These are phyloP conservation scores for Aporrectodea caliginosa DNA, from an alignment of 1,140 invertebrate species.

Conservation along the genomic window DNA sequence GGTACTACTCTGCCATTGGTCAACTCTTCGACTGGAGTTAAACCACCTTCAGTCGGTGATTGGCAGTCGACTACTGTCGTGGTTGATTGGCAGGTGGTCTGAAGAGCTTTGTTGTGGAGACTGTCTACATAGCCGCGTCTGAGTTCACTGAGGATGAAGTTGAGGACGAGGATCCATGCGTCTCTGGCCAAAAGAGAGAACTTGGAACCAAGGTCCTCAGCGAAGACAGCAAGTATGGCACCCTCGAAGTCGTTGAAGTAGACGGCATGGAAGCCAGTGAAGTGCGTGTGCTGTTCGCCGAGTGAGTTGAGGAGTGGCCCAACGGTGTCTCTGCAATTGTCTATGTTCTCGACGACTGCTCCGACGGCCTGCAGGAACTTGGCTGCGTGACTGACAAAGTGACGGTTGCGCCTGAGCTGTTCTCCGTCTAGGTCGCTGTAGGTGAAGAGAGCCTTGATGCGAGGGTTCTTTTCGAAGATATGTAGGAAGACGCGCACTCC, in stretches of 20 bases:
- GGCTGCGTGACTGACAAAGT: conserved; percentile 41
- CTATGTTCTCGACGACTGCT: conserved; percentile 40
- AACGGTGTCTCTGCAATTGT: conserved; percentile 34
- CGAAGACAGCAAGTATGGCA: conserved; percentile 36
- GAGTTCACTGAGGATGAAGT: conserved; percentile 24
- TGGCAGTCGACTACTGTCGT: no score
- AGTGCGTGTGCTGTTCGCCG: conserved; percentile 38
- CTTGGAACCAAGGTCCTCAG: conserved; percentile 34
- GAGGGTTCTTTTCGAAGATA: conserved; percentile 38
- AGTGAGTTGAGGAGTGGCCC: conserved; percentile 35
- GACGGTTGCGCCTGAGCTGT: conserved; percentile 29
- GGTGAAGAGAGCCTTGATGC: conserved; percentile 39
- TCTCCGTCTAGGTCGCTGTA: conserved; percentile 34
- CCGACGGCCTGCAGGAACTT: conserved; percentile 44
- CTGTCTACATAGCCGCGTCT: conserved; percentile 35
- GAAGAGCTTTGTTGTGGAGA: conserved; percentile 32
- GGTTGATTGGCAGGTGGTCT: no score
- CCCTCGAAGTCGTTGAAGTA: conserved; percentile 38
- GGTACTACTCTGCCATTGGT: no score
- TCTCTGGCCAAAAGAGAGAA: conserved; percentile 29
- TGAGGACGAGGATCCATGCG: conserved; percentile 37
- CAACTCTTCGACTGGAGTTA: no score
- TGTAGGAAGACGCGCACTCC: conserved; percentile 37
- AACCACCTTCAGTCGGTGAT: no score
- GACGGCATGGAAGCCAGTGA: conserved; percentile 35